Base-by-base conservation (phyloP, 2,113 vertebrate genomes). In the Ophthalmotilapia sp. region DNA sequence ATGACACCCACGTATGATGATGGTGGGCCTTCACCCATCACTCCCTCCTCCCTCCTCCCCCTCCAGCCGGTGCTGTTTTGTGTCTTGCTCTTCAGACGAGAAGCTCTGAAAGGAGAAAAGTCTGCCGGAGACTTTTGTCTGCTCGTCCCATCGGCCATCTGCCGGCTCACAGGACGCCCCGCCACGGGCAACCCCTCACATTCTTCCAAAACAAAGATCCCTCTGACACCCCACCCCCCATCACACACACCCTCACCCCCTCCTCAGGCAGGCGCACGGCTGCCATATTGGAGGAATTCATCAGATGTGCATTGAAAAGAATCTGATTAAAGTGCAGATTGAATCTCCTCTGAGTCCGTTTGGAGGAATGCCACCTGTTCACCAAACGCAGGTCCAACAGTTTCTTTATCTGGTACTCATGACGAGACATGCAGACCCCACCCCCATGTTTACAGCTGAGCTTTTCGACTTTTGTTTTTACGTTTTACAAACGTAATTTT, bases 91-190 rank as follows among this genome's bases (percentile, higher is more conserved):
- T 54, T 56, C 83, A 79, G 60, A 85, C 4, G 19, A 60, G 51
- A 73, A 26, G 33, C 68, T 75, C 81, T 88, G 80, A 84, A 90
- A 38, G 45, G 26, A 84, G 38, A 89, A 77, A 89, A 87, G 87
- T 85, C 84, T 49, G 15, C 49, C 5, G 19, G 81, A 23, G 36
- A 85, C 91, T 85, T 85, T 94, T 92, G 89, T 95, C 60, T 84
- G 29, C 36, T 56, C 7, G 65, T 83, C 88, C 83, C 79, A 94
- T 90, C 80, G 36, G 70, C 95, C 96, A 96, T 96, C 96, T 96
- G 95, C 94, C 89, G 47, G 80, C 87, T 88, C 17, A 40, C 23
- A 54, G 84, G 89, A 82, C 62, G 4, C 82, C 87, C 89, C 49
- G 11, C 91, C 93, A 89, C 38, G 60, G 85, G 33, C 8, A 75